These are phyloP conservation scores for Trachymyrmex septentrionalis DNA, from an alignment of 1,140 invertebrate species.

Conservation along the genomic window DNA sequence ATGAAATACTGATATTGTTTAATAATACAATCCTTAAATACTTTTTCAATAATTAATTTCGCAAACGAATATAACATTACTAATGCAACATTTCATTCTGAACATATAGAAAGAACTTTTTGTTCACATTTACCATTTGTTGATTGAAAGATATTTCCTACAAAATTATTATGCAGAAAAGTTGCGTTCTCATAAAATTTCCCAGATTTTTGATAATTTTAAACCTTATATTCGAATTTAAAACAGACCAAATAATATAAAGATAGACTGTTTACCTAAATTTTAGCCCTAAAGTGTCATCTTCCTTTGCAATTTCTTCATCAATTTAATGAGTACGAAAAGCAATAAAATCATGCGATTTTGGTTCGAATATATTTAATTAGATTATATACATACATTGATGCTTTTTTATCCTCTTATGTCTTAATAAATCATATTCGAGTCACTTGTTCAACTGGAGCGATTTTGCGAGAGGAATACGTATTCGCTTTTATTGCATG, in stretches of 20 bases:
- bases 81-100: not conserved
- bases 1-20: not conserved
- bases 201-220: too few relatives aligned
- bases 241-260: too few relatives aligned
- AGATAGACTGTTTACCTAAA: too few relatives aligned
- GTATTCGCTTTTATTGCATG: conserved; percentile 16
- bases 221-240: too few relatives aligned
- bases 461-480: not conserved
- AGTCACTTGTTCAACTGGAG: not conserved
- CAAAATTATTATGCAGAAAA: too few relatives aligned
- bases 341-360: not conserved
- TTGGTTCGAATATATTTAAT: not conserved
- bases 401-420: not conserved
- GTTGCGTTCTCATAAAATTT: too few relatives aligned
- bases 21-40: not conserved
- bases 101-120: not conserved
- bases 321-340: not conserved
- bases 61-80: not conserved
- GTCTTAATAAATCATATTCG: conserved; percentile 17
- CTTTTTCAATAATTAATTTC: conserved; percentile 3
- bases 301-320: not conserved
- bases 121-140: too few relatives aligned
- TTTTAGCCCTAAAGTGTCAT: too few relatives aligned
- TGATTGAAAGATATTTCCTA: too few relatives aligned
- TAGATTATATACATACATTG: not conserved